Base-by-base conservation (phyloP, 1,140 invertebrate genomes). In the Mercenaria mercenaria region DNA sequence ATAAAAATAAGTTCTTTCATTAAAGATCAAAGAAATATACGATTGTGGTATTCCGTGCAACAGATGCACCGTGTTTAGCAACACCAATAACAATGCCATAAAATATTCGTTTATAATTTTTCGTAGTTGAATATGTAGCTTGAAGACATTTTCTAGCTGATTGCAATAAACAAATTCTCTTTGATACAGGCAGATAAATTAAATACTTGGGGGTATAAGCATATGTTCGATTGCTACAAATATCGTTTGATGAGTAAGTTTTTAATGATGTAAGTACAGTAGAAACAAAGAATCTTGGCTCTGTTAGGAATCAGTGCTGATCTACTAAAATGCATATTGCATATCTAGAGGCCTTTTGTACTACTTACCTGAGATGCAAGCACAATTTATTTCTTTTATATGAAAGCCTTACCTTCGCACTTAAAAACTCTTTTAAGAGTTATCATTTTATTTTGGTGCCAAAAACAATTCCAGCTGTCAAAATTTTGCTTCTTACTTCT, bases 41-140 rank as follows among this genome's bases (percentile, higher is more conserved):
- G 26, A 64, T 26, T 29, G 26, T 29, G 59, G n/a, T 64, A 64
- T 29, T 29, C 29, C 20, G 8, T 64, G 59, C 59, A 64, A n/a
- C 59, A n/a, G 59, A 64, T 29, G 59, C n/a, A 64, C 6, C 20
- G 59, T 26, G 20, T 64, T 29, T 64, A 29, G 59, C 59, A 64
- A 26, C n/a, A 64, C 59, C 59, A 64, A 64, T 64, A 64, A 64
- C 59, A 64, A 29, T 64, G 59, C 59, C 4, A 64, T 64, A 64
- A 64, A 64, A 64, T 64, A 64, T 64, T 64, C 59, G 59, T 64
- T 64, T 64, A 64, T 64, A 64, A 64, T 64, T 64, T 64, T 64
- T 29, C 59, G 29, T 64, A 26, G 59, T 29, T 64, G 59, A 64
- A 64, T 29, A 11, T 64, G 26, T 64, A 29, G 59, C 59, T 64